phyloP scores from a whole-genome alignment of 2,113 vertebrate genomes.

The Chascanopsetta lugubris region DNA sequence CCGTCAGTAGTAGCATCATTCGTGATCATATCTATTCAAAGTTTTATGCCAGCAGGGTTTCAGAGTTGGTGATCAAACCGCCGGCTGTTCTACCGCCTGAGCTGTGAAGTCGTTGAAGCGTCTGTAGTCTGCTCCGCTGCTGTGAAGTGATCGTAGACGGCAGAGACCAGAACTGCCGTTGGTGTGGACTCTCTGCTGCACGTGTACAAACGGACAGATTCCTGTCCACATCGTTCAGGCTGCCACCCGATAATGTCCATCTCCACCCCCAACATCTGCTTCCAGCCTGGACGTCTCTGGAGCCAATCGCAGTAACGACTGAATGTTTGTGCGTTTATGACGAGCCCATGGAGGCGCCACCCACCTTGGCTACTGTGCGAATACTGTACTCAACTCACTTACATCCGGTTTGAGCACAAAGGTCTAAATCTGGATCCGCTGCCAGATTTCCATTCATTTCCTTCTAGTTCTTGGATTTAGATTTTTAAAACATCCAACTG shows the following conservation, averaged over 20 bases:
- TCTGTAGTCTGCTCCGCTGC: neutral
- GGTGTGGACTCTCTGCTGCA: neutral
- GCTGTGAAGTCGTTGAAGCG: conserved; percentile 1
- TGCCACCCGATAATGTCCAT: neutral
- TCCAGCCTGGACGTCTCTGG: conserved; percentile 22
- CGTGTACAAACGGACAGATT: neutral
- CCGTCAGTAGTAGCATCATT: conserved; percentile 20
- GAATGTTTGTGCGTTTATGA: conserved; percentile 45
- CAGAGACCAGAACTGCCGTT: neutral
- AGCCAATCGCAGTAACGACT: conserved; percentile 38
- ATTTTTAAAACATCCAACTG: too few species aligned
- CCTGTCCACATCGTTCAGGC: neutral
- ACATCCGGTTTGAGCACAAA: too few species aligned
- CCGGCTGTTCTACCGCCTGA: conserved; percentile 27
- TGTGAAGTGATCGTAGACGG: neutral
- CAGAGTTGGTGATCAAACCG: conserved; percentile 23
- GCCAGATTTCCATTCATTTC: too few species aligned
- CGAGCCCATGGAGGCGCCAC: conserved; percentile 13
- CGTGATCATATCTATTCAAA: conserved; percentile 30
- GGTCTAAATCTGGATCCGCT: too few species aligned
- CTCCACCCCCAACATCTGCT: neutral
- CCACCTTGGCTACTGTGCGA: too few species aligned
- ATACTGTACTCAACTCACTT: too few species aligned
- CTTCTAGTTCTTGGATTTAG: too few species aligned
- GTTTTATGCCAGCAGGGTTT: conserved; percentile 19